Base-by-base conservation (phyloP, 2,797 vertebrate genomes). In the Schizopygopsis malacanthus region DNA sequence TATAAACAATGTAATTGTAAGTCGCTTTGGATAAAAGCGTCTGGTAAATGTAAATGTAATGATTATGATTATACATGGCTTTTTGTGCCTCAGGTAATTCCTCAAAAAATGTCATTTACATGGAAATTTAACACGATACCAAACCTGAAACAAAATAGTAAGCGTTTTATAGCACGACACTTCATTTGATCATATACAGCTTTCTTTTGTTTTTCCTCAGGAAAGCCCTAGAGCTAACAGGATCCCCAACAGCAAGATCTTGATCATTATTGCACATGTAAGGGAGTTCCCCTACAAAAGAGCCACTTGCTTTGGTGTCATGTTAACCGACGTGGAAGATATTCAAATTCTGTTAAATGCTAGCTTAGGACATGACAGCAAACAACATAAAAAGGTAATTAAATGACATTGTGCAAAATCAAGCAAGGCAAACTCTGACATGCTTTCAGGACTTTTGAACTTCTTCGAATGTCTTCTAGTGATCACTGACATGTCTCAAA, bases 191-290 rank as follows among this genome's bases (percentile, higher is more conserved):
- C 65, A 15, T 78, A 83, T 12, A 70, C 22, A 8, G 47, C 47
- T 77, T 9, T 16, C 2, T n/a, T 0, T 59, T 4, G 4, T 13
- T 33, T 13, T 54, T 10, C 15, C 25, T 18, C 20, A 79, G 65
- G 37, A 79, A 84, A 56, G 50, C 39, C 75, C 75, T 84, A 33
- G n/a, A 87, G 88, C 37, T 28, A 78, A 88, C 56, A 72, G 78
- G 82, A 88, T 76, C 45, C 69, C 15, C 16, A 78, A 61, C 80
- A 76, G 75, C 12, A 25, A 56, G 50, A 73, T 83, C 59, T 28
- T 28, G 67, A 56, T 50, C n/a, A 82, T 79, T 87, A 88, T 86
- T 89, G 86, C 79, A 88, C 82, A 54, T 67, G 18, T 43, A 25
- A 28, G 59, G 54, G 52, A 39, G 15, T 45, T 39, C 45, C 73